Percentiles rank a stretch among this genome's conserved stretches.
These are phyloP conservation scores for Amazona ochrocephala DNA, from an alignment of 2,797 vertebrate genomes.

Conservation along the genomic window DNA sequence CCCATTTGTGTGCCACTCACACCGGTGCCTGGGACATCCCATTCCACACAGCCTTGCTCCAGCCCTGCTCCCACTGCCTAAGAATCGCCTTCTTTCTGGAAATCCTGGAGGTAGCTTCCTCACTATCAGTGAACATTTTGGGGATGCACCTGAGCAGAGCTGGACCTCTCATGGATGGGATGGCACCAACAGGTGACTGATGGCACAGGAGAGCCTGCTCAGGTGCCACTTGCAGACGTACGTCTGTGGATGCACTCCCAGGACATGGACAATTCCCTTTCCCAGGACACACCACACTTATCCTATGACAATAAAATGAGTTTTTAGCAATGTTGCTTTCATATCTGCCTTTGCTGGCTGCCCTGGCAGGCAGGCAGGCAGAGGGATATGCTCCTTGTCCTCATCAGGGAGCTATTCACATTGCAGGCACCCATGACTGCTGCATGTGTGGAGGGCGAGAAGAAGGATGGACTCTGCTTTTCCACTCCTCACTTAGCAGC, in stretches of 20 bases:
- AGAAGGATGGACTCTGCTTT: neutral
- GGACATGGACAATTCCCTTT: neutral
- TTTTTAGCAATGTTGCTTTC: neutral
- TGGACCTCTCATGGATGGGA: neutral
- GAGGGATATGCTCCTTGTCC: neutral
- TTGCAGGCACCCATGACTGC: neutral
- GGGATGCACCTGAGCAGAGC: neutral
- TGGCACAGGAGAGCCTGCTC: neutral
- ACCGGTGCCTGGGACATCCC: neutral
- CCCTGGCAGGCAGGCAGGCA: neutral
- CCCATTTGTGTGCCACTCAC: neutral
- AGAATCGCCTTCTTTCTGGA: neutral
- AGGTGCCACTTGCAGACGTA: neutral
- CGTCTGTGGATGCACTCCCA: accelerated
- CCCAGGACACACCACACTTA: accelerated
- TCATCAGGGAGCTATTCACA: neutral
- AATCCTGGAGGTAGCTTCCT: neutral
- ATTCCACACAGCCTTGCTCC: neutral
- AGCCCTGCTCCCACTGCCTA: neutral
- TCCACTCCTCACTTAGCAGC: neutral
- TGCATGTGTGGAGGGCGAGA: neutral
- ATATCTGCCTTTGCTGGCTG: neutral
- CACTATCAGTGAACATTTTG: neutral
- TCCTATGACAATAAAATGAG: neutral
- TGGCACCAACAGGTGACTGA: neutral